Evolutionary conservation across 2,888 invertebrate species (phyloP).

Genomic region (Trichacis sp.): DNA sequence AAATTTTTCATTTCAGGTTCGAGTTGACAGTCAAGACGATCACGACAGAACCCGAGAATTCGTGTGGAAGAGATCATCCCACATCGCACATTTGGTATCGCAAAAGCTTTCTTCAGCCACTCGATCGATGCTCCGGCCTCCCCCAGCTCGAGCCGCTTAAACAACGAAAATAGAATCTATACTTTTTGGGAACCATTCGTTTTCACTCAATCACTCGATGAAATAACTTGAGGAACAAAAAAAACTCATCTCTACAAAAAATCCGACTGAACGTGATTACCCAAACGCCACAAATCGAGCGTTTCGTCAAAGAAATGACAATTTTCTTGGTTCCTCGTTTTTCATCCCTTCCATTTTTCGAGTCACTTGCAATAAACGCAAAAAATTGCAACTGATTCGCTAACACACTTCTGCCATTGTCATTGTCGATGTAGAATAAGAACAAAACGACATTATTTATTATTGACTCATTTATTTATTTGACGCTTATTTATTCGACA

Average conservation of each 20-base stretch:
- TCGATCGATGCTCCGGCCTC: conserved; percentile 74
- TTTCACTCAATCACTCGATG: background rate
- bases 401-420: background rate
- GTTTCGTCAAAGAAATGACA: background rate
- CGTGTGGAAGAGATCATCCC: conserved; percentile 85
- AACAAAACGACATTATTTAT: background rate
- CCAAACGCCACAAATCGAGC: background rate
- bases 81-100: conserved; percentile 87
- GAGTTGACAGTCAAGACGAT: conserved; percentile 84
- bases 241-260: background rate
- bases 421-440: background rate
- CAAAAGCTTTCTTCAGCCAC: conserved; percentile 79
- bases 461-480: conserved; percentile 5
- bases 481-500: background rate
- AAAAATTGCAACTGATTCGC: background rate
- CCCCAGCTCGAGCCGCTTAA: conserved; percentile 57
- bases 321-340: background rate
- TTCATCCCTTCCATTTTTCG: background rate
- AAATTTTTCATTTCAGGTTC: conserved; percentile 73
- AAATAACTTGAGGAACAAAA: background rate
- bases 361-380: background rate
- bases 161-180: background rate
- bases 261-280: background rate
- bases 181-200: background rate
- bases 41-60: conserved; percentile 88